Base-by-base conservation (phyloP, 2,797 vertebrate species). In the Acridotheres tristis region DNA sequence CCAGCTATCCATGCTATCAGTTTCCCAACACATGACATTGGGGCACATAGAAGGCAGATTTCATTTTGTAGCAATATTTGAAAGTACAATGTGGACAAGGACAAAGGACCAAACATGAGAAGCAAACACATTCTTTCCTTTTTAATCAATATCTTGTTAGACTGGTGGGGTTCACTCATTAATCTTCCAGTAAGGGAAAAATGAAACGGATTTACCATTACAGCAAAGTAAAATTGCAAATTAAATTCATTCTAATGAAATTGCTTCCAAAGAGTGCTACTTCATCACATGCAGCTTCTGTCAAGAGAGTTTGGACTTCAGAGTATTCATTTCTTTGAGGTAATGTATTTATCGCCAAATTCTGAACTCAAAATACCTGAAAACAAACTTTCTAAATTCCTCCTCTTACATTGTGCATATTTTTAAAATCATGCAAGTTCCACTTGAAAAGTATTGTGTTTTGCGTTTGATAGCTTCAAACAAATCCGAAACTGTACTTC, bases 131-230 rank as follows among this genome's bases (percentile, higher is more conserved):
- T 76, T 78, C 54, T 36, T 76, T 94, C 65, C 11, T 76, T 82
- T 81, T 85, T 65, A 92, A 85, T 84, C 77, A 84, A 29, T 95
- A 94, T 42, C 74, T 87, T 85, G 43, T 82, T 93, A 94, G 34
- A 81, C 67, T 65, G 11, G 45, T 89, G 30, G 9, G 38, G 87
- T 93, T 92, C 61, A 79, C 20, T 82, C 61, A 90, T 79, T 86
- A 57, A 92, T 93, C 88, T 90, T 94, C 48, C 16, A 10, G 27
- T 73, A 93, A 81, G n/a, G 67, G 71, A 84, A 88, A 93, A 93
- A 88, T 72, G 10, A 88, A 89, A 68, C 0, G 1, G 38, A 72
- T 22, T 72, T 69, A 91, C 51, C 43, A 88, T 45, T 66, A 59
- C 25, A 27, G 62, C 29, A 92, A 90, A 88, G 40, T 38, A 77